These are phyloP conservation scores for Agapostemon virescens DNA, from an alignment of 2,888 invertebrate genomes.

Conservation along the genomic window DNA sequence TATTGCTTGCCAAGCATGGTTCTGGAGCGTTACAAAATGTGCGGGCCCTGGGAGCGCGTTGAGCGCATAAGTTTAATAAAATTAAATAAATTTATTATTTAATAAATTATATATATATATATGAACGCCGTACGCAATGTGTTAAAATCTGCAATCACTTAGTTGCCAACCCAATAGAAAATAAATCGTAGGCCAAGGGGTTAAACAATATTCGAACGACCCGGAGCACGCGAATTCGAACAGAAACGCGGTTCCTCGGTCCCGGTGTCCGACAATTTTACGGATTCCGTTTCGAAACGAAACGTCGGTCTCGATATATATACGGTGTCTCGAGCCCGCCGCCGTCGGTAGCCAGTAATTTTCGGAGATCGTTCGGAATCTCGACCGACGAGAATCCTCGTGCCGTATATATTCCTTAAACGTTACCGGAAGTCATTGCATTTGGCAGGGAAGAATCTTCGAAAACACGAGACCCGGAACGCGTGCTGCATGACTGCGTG, in stretches of 20 bases:
- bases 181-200: no score
- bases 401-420: constrained; percentile 3
- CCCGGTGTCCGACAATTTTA: background rate
- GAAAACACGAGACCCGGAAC: background rate
- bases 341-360: background rate
- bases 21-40: no score
- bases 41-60: no score
- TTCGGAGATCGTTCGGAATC: constrained; percentile 5
- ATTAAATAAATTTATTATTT: no score
- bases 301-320: background rate
- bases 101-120: no score
- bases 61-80: no score
- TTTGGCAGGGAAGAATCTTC: constrained; percentile 5
- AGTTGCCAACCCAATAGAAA: no score
- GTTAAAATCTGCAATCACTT: no score
- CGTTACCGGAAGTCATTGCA: constrained; percentile 6
- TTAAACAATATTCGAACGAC: background rate
- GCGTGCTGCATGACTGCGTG: background rate
- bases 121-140: no score
- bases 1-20: no score
- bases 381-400: constrained; percentile 13
- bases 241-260: background rate
- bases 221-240: background rate
- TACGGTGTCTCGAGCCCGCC: background rate
- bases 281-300: background rate